Evolutionary conservation across 2,888 invertebrate species (phyloP).

Genomic region (Leptarthrus brevirostris): DNA sequence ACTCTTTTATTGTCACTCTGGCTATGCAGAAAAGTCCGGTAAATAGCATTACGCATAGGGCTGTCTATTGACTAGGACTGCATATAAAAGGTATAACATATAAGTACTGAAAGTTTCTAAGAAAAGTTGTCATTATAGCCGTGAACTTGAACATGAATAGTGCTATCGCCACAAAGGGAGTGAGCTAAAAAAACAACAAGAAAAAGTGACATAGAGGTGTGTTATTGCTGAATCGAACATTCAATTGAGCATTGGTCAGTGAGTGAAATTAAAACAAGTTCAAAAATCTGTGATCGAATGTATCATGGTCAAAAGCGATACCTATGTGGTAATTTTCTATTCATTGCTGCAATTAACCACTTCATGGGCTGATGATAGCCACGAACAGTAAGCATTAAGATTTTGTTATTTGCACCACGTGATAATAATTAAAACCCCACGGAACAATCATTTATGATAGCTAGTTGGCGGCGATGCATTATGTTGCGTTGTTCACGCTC

Average conservation of each 20-base stretch:
- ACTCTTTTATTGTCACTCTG: conserved; percentile 35
- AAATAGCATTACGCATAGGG: neutral
- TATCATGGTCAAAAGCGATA: conserved; percentile 22
- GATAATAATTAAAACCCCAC: neutral
- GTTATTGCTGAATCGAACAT: neutral
- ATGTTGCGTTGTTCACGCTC: neutral
- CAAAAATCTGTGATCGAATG: neutral
- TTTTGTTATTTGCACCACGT: neutral
- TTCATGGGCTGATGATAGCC: conserved; percentile 18
- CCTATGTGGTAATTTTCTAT: conserved; percentile 26
- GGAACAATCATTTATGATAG: neutral
- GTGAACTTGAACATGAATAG: conserved; percentile 46
- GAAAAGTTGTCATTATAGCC: conserved; percentile 23
- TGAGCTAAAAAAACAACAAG: neutral
- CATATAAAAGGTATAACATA: conserved; percentile 22
- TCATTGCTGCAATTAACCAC: conserved; percentile 30
- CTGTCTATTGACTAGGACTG: too few relatives aligned
- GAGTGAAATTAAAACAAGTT: conserved; percentile 22
- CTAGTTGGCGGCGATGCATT: neutral
- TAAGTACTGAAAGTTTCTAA: conserved; percentile 34
- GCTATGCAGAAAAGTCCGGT: neutral
- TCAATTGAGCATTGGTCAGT: neutral
- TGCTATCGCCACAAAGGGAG: neutral
- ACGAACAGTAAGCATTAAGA: conserved; percentile 40
- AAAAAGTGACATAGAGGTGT: conserved; percentile 4